Conservation (phyloP, 2,113 vertebrate genomes). For the Thalassarche chlororhynchos region DNA sequence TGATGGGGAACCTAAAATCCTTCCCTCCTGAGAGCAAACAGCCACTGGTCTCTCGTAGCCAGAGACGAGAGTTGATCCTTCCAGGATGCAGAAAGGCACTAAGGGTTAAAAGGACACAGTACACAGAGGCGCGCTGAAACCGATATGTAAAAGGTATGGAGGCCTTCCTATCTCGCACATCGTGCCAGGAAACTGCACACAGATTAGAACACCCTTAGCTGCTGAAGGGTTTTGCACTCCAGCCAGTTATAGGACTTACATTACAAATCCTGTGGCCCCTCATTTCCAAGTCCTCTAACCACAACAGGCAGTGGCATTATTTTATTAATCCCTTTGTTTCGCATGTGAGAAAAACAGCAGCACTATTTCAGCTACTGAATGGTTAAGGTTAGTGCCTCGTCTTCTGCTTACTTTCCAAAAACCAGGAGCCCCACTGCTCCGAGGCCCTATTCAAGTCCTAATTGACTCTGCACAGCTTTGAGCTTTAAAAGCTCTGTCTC, state of each 20-base stretch:
- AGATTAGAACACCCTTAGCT: background rate
- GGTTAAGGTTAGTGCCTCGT: constrained; percentile 10
- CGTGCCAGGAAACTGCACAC: background rate
- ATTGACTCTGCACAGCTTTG: constrained; percentile 62
- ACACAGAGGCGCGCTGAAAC: background rate
- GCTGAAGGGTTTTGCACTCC: background rate
- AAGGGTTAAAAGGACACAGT: background rate
- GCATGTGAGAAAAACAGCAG: background rate
- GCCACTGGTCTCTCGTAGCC: background rate
- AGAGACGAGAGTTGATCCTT: background rate
- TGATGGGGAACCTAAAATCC: background rate
- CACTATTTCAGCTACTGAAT: constrained; percentile 18
- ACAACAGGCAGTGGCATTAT: constrained; percentile 12
- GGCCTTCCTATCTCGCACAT: background rate
- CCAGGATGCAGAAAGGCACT: background rate
- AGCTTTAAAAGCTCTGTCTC: constrained; percentile 57
- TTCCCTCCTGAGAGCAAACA: background rate
- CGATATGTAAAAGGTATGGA: background rate
- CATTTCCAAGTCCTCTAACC: constrained; percentile 1
- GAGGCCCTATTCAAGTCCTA: constrained; percentile 48
- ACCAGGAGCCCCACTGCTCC: constrained; percentile 36
- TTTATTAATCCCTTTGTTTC: constrained; percentile 56
- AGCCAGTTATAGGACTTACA: background rate
- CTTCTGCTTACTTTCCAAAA: constrained; percentile 46
- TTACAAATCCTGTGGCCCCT: background rate